Percentiles rank a stretch among this genome's conserved stretches.
Conservation (phyloP, 1,140 invertebrate species). For the Drosophila jambulina region DNA sequence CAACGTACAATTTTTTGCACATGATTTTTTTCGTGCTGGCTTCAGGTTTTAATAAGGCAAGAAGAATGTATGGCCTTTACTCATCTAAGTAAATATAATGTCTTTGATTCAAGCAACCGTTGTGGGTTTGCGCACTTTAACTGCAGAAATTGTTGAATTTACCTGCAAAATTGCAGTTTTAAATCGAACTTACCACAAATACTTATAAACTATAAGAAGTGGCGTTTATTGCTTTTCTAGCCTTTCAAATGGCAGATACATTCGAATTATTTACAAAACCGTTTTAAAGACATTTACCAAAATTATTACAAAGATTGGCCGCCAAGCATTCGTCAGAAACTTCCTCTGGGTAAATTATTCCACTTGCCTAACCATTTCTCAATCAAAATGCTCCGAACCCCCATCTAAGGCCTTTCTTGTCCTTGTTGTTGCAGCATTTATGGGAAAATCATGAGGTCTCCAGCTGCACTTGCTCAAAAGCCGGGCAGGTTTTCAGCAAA, state of each 20-base stretch:
- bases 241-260: not conserved
- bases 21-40: no score
- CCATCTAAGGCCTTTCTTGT: constrained; percentile 5
- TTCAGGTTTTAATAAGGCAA: no score
- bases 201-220: no score
- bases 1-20: no score
- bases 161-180: no score
- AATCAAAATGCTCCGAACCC: not conserved
- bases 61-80: no score
- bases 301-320: not conserved
- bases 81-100: no score
- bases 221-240: no score
- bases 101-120: no score
- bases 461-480: constrained; percentile 55
- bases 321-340: not conserved
- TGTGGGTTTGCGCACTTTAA: no score
- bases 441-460: constrained; percentile 77
- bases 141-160: no score
- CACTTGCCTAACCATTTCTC: constrained; percentile 7
- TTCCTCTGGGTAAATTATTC: constrained; percentile 4
- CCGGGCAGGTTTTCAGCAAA: constrained; percentile 20
- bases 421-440: constrained; percentile 61
- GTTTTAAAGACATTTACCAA: not conserved
- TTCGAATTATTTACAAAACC: not conserved
- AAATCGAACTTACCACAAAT: no score